phyloP scores from a whole-genome alignment of 1,140 invertebrate genomes.

The Anadara kagoshimensis region DNA sequence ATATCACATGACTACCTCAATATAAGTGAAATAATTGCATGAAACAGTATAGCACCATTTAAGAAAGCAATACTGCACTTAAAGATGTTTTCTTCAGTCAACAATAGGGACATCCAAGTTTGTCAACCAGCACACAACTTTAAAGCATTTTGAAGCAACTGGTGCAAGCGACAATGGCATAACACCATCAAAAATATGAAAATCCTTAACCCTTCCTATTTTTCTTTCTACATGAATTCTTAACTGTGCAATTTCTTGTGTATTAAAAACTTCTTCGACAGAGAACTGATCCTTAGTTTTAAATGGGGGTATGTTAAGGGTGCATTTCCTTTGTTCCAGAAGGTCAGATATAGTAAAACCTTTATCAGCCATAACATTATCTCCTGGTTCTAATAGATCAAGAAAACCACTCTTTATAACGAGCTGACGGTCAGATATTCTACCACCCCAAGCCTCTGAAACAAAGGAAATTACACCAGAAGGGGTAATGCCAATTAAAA shows the following conservation, averaged over 20 bases:
- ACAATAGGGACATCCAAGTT: conserved; percentile 30
- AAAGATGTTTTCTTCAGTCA: no score
- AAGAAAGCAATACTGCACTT: no score
- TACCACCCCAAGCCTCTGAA: conserved; percentile 20
- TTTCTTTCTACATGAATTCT: conserved; percentile 34
- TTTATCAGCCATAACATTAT: conserved; percentile 35
- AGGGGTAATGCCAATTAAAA: conserved; percentile 33
- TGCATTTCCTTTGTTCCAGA: conserved; percentile 22
- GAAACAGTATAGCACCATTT: no score
- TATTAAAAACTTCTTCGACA: conserved; percentile 26
- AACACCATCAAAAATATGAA: conserved; percentile 30
- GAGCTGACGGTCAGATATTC: conserved; percentile 15
- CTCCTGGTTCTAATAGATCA: no score
- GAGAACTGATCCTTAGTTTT: conserved; percentile 13
- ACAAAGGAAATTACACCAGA: conserved; percentile 35
- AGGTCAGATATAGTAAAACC: conserved; percentile 29
- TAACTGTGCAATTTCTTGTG: conserved; percentile 28
- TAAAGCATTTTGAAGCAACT: conserved; percentile 9
- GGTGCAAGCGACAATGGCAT: conserved; percentile 11
- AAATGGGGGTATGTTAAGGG: conserved; percentile 32
- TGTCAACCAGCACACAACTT: conserved; percentile 21
- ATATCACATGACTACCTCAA: no score
- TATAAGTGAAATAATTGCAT: no score
- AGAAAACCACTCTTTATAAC: conserved; percentile 11
- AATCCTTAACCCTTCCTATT: conserved; percentile 25